phyloP scores from a whole-genome alignment of 2,888 invertebrate species.

The Hipparchia sbordonii region DNA sequence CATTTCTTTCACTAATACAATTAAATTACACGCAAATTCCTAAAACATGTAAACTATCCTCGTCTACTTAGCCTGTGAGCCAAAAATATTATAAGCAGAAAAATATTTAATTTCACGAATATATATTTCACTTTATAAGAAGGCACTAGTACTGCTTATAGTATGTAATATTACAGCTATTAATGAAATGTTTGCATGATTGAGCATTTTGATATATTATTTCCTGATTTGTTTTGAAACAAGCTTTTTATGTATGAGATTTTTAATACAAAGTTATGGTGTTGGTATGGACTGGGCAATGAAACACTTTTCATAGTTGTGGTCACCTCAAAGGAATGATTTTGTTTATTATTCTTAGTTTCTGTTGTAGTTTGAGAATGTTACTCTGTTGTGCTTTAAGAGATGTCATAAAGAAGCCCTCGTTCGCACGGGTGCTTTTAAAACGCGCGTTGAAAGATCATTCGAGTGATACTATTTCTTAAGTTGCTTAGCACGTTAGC shows the following conservation, averaged over 20 bases:
- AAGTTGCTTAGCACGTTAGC: too few species aligned
- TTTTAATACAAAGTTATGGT: slow-evolving; percentile 19
- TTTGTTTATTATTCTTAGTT: slow-evolving; percentile 36
- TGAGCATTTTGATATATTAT: slow-evolving; percentile 26
- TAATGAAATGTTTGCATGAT: slow-evolving; percentile 15
- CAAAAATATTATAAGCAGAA: not conserved
- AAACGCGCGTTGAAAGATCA: not conserved
- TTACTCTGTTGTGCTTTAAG: slow-evolving; percentile 33
- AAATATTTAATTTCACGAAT: slow-evolving; percentile 3
- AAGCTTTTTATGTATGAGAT: slow-evolving; percentile 17
- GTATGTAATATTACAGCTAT: not conserved
- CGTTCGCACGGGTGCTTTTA: not conserved
- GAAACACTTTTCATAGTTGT: slow-evolving; percentile 25
- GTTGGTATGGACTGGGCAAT: slow-evolving; percentile 37
- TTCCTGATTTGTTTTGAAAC: slow-evolving; percentile 4
- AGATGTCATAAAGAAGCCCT: slow-evolving; percentile 25
- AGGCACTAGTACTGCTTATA: slow-evolving; percentile 4
- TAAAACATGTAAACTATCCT: slow-evolving; percentile 5
- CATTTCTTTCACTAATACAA: not conserved
- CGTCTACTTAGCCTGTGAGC: not conserved
- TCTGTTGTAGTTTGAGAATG: slow-evolving; percentile 37
- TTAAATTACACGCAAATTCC: slow-evolving; percentile 4
- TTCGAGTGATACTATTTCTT: not conserved
- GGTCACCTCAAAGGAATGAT: slow-evolving; percentile 29
- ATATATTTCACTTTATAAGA: slow-evolving; percentile 4